Evolutionary conservation across 2,113 vertebrate species (phyloP).

Genomic region (Stigmatopora argus): DNA sequence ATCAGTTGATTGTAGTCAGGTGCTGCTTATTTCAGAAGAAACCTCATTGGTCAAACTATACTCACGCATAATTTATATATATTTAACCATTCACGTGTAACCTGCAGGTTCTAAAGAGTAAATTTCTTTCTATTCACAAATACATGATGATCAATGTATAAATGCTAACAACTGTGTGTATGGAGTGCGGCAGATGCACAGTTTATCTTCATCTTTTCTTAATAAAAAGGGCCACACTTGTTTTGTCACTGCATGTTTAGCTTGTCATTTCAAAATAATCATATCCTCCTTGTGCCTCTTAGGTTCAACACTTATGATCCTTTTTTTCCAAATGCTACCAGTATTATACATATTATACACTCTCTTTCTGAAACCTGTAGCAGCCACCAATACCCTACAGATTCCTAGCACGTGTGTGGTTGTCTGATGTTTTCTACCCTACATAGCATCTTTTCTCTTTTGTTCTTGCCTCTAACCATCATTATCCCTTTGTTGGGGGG

Average conservation of each 20-base stretch:
- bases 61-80: too few relatives aligned
- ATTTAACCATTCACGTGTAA: too few relatives aligned
- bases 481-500: slow-evolving; percentile 34
- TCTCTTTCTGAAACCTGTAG: slow-evolving; percentile 19
- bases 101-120: too few relatives aligned
- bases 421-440: slow-evolving; percentile 25
- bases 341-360: slow-evolving; percentile 16
- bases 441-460: slow-evolving; percentile 48
- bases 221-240: too few relatives aligned
- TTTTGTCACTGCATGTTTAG: neutral
- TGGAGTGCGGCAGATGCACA: too few relatives aligned
- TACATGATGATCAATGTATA: too few relatives aligned
- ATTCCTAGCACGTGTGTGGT: slow-evolving; percentile 12
- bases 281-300: slow-evolving; percentile 39
- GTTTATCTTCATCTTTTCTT: too few relatives aligned
- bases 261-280: slow-evolving; percentile 12
- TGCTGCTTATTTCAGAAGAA: too few relatives aligned
- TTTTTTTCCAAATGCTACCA: slow-evolving; percentile 33
- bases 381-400: slow-evolving; percentile 26
- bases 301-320: slow-evolving; percentile 31
- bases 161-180: too few relatives aligned
- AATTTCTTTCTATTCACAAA: too few relatives aligned
- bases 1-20: too few relatives aligned
- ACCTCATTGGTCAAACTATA: too few relatives aligned
- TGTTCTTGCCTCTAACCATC: slow-evolving; percentile 54